Conservation (phyloP, 2,113 vertebrate species). For the Gadus chalcogrammus region DNA sequence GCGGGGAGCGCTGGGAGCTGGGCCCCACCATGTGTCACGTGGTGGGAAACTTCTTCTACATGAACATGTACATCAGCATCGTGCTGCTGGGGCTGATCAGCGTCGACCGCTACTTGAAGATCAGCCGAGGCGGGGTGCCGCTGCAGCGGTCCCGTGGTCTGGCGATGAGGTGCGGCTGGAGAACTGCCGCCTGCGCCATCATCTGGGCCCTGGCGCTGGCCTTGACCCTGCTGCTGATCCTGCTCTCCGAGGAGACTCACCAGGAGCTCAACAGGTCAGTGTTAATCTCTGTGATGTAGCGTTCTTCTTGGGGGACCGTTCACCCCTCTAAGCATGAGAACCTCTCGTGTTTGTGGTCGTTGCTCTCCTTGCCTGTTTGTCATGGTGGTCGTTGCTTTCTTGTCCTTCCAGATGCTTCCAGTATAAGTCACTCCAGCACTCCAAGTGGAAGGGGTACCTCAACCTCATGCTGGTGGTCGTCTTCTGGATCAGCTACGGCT, state of each 20-base stretch:
- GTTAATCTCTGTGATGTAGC: too few species aligned
- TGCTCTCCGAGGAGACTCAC: constrained; percentile 17
- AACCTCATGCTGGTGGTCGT: constrained; percentile 72
- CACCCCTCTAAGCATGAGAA: too few species aligned
- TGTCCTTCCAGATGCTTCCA: constrained; percentile 78
- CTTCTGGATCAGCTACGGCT: constrained; percentile 84
- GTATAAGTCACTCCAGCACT: constrained; percentile 70
- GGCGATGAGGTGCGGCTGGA: constrained; percentile 56
- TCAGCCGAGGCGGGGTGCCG: constrained; percentile 60
- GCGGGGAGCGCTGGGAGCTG: constrained; percentile 74
- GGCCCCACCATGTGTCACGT: constrained; percentile 72
- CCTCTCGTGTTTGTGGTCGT: too few species aligned
- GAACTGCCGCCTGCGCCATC: constrained; percentile 66
- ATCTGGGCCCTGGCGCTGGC: constrained; percentile 72
- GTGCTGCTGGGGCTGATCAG: constrained; percentile 86
- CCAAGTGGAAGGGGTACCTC: constrained; percentile 78
- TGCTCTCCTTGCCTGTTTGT: too few species aligned
- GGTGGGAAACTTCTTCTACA: constrained; percentile 87
- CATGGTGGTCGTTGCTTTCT: neutral
- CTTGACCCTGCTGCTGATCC: constrained; percentile 47
- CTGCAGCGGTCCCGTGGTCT: constrained; percentile 42
- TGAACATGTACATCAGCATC: constrained; percentile 96
- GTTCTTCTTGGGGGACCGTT: too few species aligned
- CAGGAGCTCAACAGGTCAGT: too few species aligned
- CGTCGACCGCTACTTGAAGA: constrained; percentile 87